phyloP scores from a whole-genome alignment of 2,888 invertebrate species.

The Philereme vetulata region DNA sequence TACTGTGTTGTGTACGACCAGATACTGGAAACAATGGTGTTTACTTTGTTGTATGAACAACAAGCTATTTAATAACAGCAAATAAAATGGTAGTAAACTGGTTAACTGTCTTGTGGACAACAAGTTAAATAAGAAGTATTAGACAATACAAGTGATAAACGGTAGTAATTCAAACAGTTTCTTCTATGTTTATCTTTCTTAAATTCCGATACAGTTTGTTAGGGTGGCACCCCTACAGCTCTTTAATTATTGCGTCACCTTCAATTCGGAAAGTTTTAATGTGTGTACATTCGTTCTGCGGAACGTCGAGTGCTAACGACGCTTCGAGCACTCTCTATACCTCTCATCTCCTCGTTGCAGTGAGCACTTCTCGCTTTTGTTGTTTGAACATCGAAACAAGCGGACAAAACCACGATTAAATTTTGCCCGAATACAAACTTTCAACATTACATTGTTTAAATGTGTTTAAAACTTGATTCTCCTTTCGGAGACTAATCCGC shows the following conservation, averaged over 20 bases:
- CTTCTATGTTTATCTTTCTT: conserved; percentile 43
- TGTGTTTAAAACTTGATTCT: conserved; percentile 32
- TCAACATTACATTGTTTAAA: conserved; percentile 33
- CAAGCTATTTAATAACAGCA: background rate
- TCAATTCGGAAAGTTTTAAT: conserved; percentile 77
- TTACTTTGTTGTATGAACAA: conserved; percentile 39
- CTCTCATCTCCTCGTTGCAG: conserved; percentile 64
- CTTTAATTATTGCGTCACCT: conserved; percentile 72
- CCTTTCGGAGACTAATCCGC: conserved; percentile 30
- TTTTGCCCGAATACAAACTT: conserved; percentile 50
- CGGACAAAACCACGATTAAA: conserved; percentile 65
- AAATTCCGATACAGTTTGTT: conserved; percentile 45
- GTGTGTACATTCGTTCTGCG: conserved; percentile 74
- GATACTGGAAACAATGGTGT: conserved; percentile 60
- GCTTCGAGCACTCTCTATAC: conserved; percentile 66
- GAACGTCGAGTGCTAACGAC: conserved; percentile 63
- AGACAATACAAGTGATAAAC: background rate
- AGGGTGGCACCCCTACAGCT: conserved; percentile 54
- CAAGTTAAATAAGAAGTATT: background rate
- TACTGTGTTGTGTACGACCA: conserved; percentile 42
- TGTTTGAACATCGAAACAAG: conserved; percentile 74
- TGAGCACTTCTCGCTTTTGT: conserved; percentile 67
- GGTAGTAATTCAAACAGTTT: conserved; percentile 22
- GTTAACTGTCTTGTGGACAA: background rate
- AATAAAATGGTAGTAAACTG: conserved; percentile 1